These are phyloP conservation scores for Cynocephalus volans DNA, from an alignment of 2,113 vertebrate genomes.

Conservation along the genomic window DNA sequence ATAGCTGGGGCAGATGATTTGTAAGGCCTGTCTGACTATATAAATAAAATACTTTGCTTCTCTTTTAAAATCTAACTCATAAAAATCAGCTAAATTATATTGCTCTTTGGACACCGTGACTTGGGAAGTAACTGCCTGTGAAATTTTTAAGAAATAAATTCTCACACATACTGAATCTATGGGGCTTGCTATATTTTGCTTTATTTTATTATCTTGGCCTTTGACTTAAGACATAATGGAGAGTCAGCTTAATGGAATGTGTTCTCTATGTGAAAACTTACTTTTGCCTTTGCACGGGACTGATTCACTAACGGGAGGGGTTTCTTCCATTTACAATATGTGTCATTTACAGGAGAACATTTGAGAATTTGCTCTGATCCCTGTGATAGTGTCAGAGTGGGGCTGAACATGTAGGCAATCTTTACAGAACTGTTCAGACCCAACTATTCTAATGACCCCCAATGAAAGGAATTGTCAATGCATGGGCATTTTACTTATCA, in stretches of 20 bases:
- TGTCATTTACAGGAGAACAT: background rate
- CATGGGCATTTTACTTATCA: background rate
- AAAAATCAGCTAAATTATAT: background rate
- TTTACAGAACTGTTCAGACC: background rate
- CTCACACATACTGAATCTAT: background rate
- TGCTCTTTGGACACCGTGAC: slow-evolving; percentile 10
- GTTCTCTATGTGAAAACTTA: background rate
- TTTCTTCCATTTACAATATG: background rate
- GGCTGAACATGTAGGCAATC: too few relatives aligned
- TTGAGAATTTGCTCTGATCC: background rate
- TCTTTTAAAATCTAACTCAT: background rate
- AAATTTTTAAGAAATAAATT: slow-evolving; percentile 16
- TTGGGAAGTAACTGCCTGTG: background rate
- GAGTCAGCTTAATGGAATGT: background rate
- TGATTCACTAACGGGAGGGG: background rate
- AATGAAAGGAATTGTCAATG: background rate
- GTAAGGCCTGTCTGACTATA: background rate
- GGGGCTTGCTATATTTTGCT: background rate
- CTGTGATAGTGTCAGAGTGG: background rate
- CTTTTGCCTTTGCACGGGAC: background rate
- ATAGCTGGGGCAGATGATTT: background rate
- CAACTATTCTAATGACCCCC: background rate
- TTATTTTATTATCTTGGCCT: slow-evolving; percentile 10
- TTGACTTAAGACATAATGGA: background rate
- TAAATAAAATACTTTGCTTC: background rate